A percentile compares a stretch with the other conserved stretches of the same genome.
Conservation (phyloP, 2,113 vertebrate genomes). For the Sebastes schlegelii region DNA sequence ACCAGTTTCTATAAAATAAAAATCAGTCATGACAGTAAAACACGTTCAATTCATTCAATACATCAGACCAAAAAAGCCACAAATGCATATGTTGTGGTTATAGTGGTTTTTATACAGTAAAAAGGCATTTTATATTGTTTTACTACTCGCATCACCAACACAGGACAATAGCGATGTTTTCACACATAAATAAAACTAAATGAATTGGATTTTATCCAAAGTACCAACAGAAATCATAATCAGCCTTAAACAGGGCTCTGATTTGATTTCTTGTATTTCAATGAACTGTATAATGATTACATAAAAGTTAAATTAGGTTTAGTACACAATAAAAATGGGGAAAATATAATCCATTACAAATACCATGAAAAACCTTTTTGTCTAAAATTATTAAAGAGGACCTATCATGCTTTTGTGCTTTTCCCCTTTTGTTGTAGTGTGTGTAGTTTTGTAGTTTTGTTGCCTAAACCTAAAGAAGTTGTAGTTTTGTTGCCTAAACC, state of each 20-base stretch:
- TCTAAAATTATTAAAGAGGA: not conserved
- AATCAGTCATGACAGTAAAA: not conserved
- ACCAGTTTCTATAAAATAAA: not conserved
- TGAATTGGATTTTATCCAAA: not conserved
- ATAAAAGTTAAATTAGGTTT: not conserved
- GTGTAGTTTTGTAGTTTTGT: no score
- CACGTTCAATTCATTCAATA: not conserved
- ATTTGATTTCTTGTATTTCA: not conserved
- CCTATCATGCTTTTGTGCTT: no score
- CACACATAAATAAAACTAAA: not conserved
- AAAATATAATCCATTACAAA: constrained; percentile 1
- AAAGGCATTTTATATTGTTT: not conserved
- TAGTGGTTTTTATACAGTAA: not conserved
- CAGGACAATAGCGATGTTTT: not conserved
- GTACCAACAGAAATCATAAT: no score
- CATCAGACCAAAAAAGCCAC: not conserved
- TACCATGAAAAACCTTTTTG: not conserved
- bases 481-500: no score
- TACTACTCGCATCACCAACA: not conserved
- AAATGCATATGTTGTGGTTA: not conserved
- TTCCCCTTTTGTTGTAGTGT: no score
- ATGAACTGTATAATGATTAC: not conserved
- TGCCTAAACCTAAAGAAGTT: no score
- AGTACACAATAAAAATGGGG: not conserved
- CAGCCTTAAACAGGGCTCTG: not conserved